Evolutionary conservation across 2,888 invertebrate genomes (phyloP).

Genomic region (Ichneumon xanthorius): DNA sequence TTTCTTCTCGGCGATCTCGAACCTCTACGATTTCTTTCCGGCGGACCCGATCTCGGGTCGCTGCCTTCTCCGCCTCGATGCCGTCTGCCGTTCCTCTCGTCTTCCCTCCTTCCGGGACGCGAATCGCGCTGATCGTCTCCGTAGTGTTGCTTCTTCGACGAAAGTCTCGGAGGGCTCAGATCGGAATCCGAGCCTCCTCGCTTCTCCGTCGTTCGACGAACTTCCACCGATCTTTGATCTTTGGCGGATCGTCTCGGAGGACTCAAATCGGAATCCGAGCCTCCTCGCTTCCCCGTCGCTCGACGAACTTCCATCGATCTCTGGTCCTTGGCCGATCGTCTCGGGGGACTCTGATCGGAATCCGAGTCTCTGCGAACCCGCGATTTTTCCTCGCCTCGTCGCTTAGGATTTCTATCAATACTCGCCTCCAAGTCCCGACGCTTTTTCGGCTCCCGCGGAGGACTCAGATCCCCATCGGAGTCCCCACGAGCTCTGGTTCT

Average conservation of each 20-base stretch:
- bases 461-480: slow-evolving; percentile 74
- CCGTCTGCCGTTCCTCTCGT: background rate
- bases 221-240: slow-evolving; percentile 38
- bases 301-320: slow-evolving; percentile 21
- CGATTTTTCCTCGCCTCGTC: slow-evolving; percentile 67
- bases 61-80: slow-evolving; percentile 11
- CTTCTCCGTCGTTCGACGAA: slow-evolving; percentile 54
- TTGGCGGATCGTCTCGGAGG: slow-evolving; percentile 67
- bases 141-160: slow-evolving; percentile 47
- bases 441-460: slow-evolving; percentile 76
- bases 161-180: slow-evolving; percentile 75
- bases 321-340: slow-evolving; percentile 67
- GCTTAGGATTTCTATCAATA: slow-evolving; percentile 69
- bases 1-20: slow-evolving; percentile 75
- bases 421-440: slow-evolving; percentile 68
- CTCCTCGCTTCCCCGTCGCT: slow-evolving; percentile 59
- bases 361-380: slow-evolving; percentile 68
- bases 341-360: slow-evolving; percentile 73
- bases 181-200: slow-evolving; percentile 69
- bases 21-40: slow-evolving; percentile 57
- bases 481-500: slow-evolving; percentile 50
- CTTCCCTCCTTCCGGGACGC: slow-evolving; percentile 20
- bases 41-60: slow-evolving; percentile 25
- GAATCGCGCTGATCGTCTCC: slow-evolving; percentile 46
- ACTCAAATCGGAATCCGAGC: slow-evolving; percentile 70